Evolutionary conservation across 2,888 invertebrate species (phyloP).

Genomic region (Lasioglossum marginatum): DNA sequence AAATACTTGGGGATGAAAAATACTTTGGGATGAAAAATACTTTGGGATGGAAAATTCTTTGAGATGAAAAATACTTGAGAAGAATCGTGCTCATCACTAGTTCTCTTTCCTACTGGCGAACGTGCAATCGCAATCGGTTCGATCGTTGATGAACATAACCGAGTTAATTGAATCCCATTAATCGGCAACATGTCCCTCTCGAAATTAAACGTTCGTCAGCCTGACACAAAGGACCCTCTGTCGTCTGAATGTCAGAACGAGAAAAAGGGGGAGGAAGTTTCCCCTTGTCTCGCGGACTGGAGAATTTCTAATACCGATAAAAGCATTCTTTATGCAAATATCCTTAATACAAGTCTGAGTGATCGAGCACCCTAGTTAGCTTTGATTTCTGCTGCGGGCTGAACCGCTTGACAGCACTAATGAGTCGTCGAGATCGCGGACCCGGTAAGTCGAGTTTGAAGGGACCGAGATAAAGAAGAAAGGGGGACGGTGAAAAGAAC

Average conservation of each 20-base stretch:
- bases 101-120: not conserved
- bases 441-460: conserved; percentile 49
- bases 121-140: conserved; percentile 32
- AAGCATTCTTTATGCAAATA: conserved; percentile 61
- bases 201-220: conserved; percentile 46
- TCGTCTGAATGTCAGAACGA: conserved; percentile 2
- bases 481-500: conserved; percentile 31
- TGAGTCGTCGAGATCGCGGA: conserved; percentile 54
- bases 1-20: not conserved
- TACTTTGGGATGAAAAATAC: too few species aligned
- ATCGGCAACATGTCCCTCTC: conserved; percentile 48
- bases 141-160: conserved; percentile 57
- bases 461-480: conserved; percentile 35
- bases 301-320: conserved; percentile 58
- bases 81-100: not conserved
- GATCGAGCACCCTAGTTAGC: conserved; percentile 63
- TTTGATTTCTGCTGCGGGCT: conserved; percentile 52
- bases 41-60: not conserved
- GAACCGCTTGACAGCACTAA: conserved; percentile 62
- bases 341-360: conserved; percentile 56
- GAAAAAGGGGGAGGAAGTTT: not conserved
- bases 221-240: not conserved
- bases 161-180: conserved; percentile 58
- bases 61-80: too few species aligned
- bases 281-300: conserved; percentile 21